Conservation (phyloP, 92 coral and sea anemone species). For the Epizoanthus illoricatus region DNA sequence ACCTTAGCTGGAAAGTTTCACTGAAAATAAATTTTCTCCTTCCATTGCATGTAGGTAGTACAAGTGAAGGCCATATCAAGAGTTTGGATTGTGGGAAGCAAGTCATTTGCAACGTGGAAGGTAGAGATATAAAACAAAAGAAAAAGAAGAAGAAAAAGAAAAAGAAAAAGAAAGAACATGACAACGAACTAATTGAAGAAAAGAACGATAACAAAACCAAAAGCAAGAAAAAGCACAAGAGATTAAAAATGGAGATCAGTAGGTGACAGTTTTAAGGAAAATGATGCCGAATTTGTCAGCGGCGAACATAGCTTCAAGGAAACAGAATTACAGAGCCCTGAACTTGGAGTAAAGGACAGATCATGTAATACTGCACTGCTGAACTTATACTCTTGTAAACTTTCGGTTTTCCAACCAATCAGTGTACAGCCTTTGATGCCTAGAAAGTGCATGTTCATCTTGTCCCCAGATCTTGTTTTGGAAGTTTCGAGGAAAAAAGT, state of each 20-base stretch:
- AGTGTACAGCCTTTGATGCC: no score
- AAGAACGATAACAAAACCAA: neutral
- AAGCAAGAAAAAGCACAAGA: neutral
- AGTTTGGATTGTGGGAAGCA: neutral
- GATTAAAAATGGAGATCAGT: neutral
- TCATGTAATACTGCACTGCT: no score
- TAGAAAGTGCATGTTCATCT: no score
- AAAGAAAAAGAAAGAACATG: conserved; percentile 27
- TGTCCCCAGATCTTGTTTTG: no score
- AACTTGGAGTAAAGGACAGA: no score
- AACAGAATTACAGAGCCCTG: no score
- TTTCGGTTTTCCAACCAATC: no score
- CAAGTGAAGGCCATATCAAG: neutral
- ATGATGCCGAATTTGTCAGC: neutral
- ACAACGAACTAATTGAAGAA: conserved; percentile 1
- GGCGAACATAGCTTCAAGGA: neutral
- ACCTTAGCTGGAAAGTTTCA: no score
- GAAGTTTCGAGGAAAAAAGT: no score
- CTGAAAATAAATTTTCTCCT: neutral
- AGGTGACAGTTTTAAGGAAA: neutral
- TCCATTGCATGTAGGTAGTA: neutral
- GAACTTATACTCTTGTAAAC: no score
- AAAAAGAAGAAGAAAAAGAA: conserved; percentile 19
- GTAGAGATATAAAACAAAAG: neutral
- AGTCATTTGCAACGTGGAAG: neutral